Conservation (phyloP, 1,140 invertebrate genomes). For the Cherax destructor region DNA sequence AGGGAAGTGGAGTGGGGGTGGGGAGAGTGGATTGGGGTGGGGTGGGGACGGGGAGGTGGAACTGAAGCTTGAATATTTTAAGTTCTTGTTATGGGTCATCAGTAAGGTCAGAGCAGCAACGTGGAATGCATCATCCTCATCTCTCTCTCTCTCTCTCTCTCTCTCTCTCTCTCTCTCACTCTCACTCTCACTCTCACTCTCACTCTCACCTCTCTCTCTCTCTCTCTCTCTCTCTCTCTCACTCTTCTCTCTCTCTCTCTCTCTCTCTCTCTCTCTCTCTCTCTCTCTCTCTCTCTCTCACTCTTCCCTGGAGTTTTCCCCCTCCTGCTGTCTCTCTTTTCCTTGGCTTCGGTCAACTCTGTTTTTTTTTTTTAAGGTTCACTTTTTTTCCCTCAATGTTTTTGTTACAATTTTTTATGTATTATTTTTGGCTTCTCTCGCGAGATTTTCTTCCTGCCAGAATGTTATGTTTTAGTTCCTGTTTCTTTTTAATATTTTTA, state of each 20-base stretch:
- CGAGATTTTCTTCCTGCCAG: no score
- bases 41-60: background rate
- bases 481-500: no score
- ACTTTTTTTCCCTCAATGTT: no score
- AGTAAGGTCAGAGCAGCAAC: no score
- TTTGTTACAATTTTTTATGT: no score
- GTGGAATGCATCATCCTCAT: no score
- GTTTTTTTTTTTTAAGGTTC: background rate
- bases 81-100: no score
- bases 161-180: background rate
- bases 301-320: background rate
- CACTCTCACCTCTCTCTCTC: constrained; percentile 23
- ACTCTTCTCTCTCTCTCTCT: constrained; percentile 5
- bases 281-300: background rate
- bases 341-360: background rate
- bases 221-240: constrained; percentile 38
- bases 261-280: background rate
- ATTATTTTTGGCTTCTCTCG: no score
- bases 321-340: background rate
- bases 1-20: no score
- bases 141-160: background rate
- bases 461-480: no score
- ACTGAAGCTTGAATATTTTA: no score
- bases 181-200: background rate
- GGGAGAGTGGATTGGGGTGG: background rate